A percentile compares a stretch with the other conserved stretches of the same genome.
These are phyloP conservation scores for Torymus auratus DNA, from an alignment of 2,888 invertebrate species.

Conservation along the genomic window DNA sequence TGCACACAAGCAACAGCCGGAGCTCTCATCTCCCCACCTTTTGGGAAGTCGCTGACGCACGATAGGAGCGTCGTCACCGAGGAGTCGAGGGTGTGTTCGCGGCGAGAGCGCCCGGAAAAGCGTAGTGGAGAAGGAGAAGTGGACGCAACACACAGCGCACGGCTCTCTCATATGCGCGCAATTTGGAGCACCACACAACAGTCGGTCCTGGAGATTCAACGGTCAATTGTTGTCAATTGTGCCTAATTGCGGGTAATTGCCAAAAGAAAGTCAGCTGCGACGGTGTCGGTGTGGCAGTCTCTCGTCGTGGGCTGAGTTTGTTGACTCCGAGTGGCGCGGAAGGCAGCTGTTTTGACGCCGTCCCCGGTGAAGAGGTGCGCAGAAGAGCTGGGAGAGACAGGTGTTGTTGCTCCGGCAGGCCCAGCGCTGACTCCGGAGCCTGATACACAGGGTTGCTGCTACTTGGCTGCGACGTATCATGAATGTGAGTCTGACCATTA, in stretches of 20 bases:
- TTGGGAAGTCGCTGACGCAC: background rate
- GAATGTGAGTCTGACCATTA: constrained; percentile 59
- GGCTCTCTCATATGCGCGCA: no score
- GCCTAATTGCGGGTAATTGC: constrained; percentile 54
- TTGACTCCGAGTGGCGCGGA: constrained; percentile 7
- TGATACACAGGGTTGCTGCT: constrained; percentile 26
- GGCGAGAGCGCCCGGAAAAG: background rate
- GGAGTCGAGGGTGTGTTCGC: background rate
- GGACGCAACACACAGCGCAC: background rate
- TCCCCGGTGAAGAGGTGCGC: background rate
- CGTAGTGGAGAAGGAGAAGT: background rate
- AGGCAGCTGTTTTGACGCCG: background rate
- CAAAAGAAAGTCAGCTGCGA: constrained; percentile 44
- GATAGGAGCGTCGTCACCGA: background rate
- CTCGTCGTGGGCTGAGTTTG: constrained; percentile 10
- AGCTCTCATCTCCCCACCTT: no score
- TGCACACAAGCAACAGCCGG: no score
- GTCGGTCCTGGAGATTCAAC: constrained; percentile 18
- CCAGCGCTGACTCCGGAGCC: background rate
- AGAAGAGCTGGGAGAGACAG: background rate
- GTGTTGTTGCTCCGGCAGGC: background rate
- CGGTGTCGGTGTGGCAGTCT: no score
- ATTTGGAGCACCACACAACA: background rate
- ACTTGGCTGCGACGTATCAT: constrained; percentile 60
- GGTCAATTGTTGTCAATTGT: constrained; percentile 54